phyloP scores from a whole-genome alignment of 2,113 vertebrate species.

The Pavo muticus region DNA sequence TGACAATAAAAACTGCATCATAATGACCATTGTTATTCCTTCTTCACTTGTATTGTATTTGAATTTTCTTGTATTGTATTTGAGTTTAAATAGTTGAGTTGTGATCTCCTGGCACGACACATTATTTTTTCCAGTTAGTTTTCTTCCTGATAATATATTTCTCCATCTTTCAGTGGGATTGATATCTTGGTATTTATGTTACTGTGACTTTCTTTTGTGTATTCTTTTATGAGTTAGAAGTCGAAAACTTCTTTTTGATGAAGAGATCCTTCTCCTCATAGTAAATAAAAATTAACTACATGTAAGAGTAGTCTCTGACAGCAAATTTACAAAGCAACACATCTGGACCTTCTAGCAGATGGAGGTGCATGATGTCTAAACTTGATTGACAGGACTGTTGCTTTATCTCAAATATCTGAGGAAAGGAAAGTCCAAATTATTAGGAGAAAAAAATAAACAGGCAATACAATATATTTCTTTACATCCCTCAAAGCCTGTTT shows the following conservation, averaged over 20 bases:
- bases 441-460: constrained; percentile 58
- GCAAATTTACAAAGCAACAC: background rate
- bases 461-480: constrained; percentile 63
- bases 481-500: constrained; percentile 43
- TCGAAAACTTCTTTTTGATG: background rate
- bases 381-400: background rate
- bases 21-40: fast-evolving
- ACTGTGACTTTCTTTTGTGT: background rate
- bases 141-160: background rate
- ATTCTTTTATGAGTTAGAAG: background rate
- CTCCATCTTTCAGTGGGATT: background rate
- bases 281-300: background rate
- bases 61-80: fast-evolving
- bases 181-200: background rate
- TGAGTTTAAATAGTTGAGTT: background rate
- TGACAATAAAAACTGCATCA: background rate
- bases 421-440: constrained; percentile 14
- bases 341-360: background rate
- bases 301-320: background rate
- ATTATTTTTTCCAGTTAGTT: background rate
- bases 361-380: background rate
- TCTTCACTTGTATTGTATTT: background rate
- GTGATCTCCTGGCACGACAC: background rate
- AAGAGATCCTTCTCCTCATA: background rate
- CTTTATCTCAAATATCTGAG: constrained; percentile 9